Conservation (phyloP, 1,140 invertebrate genomes). For the Episyrphus balteatus region DNA sequence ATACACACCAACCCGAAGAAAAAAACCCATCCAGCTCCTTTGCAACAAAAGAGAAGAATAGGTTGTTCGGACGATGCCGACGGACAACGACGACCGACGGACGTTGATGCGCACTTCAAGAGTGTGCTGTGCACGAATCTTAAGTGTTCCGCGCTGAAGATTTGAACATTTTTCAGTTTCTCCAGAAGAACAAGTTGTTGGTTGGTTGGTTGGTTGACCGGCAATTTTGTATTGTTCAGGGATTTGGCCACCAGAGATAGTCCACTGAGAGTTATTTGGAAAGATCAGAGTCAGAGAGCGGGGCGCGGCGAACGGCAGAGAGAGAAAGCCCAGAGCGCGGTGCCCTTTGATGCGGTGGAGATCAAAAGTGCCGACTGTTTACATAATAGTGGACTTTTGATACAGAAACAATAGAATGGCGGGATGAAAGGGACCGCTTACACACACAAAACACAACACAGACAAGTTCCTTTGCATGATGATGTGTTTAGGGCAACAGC, state of each 20-base stretch:
- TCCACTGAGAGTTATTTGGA: neutral
- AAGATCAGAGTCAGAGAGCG: neutral
- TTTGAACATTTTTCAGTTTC: no score
- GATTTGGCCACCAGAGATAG: neutral
- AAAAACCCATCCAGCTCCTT: no score
- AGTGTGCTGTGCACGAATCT: no score
- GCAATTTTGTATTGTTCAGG: no score
- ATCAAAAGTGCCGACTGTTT: constrained; percentile 38
- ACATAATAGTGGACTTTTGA: constrained; percentile 39
- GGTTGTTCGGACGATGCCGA: no score
- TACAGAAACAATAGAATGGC: constrained; percentile 39
- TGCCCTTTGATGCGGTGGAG: constrained; percentile 37
- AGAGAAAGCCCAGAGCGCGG: constrained; percentile 9
- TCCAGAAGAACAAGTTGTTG: no score
- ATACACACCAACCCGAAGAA: no score
- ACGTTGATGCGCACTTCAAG: no score
- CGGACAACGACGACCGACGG: no score
- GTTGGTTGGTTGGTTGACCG: no score
- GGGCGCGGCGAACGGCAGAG: constrained; percentile 16
- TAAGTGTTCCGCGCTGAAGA: no score
- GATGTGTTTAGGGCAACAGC: constrained; percentile 1
- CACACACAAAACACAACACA: constrained; percentile 28
- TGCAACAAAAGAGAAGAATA: no score
- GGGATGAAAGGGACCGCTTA: constrained; percentile 34
- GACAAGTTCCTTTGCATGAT: neutral